Evolutionary conservation across 2,113 vertebrate species (phyloP), one percentile per base, ranked within the genome.

Genomic region (Thryonomys swinderianus): DNA sequence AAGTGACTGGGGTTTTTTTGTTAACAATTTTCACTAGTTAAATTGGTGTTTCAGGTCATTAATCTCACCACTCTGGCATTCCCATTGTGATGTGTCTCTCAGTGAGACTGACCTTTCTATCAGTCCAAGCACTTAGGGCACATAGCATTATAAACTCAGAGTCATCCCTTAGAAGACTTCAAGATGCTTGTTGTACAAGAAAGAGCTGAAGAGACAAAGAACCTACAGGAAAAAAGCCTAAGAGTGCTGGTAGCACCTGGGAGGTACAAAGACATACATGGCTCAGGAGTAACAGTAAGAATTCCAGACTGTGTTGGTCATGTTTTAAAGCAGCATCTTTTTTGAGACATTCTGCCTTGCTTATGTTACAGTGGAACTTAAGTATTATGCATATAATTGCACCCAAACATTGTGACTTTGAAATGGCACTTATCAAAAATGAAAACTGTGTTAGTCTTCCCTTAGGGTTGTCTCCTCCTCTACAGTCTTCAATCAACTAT

Each of bases 191-290:
- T 82, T 86, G 85, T 42, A 40, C 40, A 66, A 93, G n/a, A 83
- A 81, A 18, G 48, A 53, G 53, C 53, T 83, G 37, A 64, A 95
- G 32, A 94, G 42, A 23, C n/a, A 81, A 78, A 81, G 11, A 73
- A 88, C 66, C 78, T 66, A 40, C 30, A 86, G 69, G 69, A 62
- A 85, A 96, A 91, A 96, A 21, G 45, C 91, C 91, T 85, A 59
- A 53, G 53, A 71, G 37, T 90, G n/a, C 40, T n/a, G 42, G 82
- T 76, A 30, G 57, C 88, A 62, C 83, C 23, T 45, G 74, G 74
- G 79, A 94, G 25, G 51, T 27, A 55, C 57, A 80, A 82, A 88
- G 45, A 51, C 14, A 4, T 14, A 18, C 40, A 37, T 21, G 62
- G 21, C 37, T 80, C 74, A 64, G 48, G 32, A 81, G 85, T 12